A percentile compares a stretch with the other conserved stretches of the same genome.
These are phyloP conservation scores for Schlechtendalia chinensis DNA, from an alignment of 1,140 invertebrate genomes.

Conservation along the genomic window DNA sequence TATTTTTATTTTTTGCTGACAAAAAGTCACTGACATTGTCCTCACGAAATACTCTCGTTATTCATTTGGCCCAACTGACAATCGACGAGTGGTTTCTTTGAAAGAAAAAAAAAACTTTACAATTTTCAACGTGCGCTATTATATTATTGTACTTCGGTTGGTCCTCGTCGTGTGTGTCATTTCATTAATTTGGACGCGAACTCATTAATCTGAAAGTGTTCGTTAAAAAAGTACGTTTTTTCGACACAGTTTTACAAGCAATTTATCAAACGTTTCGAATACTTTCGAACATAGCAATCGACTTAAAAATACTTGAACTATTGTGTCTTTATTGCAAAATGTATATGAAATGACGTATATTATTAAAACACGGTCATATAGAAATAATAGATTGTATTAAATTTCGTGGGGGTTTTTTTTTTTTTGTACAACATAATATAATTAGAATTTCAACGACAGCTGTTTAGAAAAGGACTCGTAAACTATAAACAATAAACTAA, in stretches of 20 bases:
- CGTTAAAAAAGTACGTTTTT: neutral
- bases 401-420: no score
- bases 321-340: no score
- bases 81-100: constrained; percentile 5
- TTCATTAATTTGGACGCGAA: neutral
- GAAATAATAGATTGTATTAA: no score
- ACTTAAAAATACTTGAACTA: no score
- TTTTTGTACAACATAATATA: no score
- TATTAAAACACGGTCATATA: no score
- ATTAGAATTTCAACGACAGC: no score
- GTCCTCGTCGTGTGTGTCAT: neutral
- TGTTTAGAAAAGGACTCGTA: no score
- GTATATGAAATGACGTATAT: no score
- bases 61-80: constrained; percentile 10
- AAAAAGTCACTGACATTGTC: constrained; percentile 31
- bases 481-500: no score
- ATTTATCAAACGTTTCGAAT: neutral
- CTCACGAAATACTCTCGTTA: constrained; percentile 43
- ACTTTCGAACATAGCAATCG: neutral
- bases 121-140: constrained; percentile 18
- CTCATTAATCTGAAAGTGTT: constrained; percentile 22
- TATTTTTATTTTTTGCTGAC: constrained; percentile 7
- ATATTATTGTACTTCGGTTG: neutral
- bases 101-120: constrained; percentile 30
- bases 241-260: neutral